Evolutionary conservation across 2,888 invertebrate genomes (phyloP), one percentile per base, ranked within the genome.

Genomic region (Drosophila ustulata): DNA sequence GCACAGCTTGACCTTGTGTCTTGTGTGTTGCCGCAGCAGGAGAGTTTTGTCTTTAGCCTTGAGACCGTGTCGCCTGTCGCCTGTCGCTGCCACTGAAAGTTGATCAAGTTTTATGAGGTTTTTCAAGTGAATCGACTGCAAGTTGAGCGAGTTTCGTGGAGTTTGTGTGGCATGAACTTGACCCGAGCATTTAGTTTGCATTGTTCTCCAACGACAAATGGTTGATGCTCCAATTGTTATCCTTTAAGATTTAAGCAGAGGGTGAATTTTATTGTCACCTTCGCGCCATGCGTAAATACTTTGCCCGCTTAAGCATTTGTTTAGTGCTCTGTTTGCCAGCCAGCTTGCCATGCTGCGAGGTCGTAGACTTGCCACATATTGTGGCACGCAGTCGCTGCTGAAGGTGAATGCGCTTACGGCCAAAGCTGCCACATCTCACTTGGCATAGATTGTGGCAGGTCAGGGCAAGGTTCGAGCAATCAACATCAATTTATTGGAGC

Each of bases 61-160:
- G 82, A 66, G 45, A 53, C 25, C 18, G 45, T 66, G 63, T 61
- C 59, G 66, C 45, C 50, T 50, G 18, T 18, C 1, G 18, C 18
- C 18, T 18, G 18, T 18, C 18, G 65, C 65, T 50, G 66, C 66
- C 80, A 70, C 64, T 66, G 75, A 73, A 79, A 85, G 88, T 88
- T 75, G 82, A 69, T 66, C 71, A 82, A 88, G 73, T 82, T 83
- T 83, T 83, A 88, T 88, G 74, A 49, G 62, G 39, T 66, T 66
- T 39, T 5, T 11, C 39, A 59, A 66, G 76, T 69, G 67, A 50
- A 43, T 13, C 41, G 51, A 58, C 26, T 26, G 26, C 18, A 79
- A 85, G 88, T 88, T 75, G 82, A 69, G 65, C 71, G 79, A 88
- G 73, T 82, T 83, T 83, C 88, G 11, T 26, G 25, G 55, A 66